These are phyloP conservation scores for Ophion costatus DNA, from an alignment of 2,888 invertebrate species.

Conservation along the genomic window DNA sequence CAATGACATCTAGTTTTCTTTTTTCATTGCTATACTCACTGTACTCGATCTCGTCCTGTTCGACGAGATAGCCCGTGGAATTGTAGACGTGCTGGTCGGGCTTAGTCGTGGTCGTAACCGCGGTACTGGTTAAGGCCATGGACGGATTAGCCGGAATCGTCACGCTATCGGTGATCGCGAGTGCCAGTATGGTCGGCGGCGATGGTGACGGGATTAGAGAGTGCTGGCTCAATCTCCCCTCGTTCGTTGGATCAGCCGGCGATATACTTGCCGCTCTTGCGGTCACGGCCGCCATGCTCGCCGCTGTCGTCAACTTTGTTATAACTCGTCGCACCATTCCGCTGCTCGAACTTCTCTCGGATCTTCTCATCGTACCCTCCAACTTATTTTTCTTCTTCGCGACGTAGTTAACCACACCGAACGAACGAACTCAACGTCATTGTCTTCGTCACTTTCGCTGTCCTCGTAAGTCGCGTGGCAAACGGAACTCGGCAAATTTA, in stretches of 20 bases:
- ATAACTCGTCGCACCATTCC: constrained; percentile 71
- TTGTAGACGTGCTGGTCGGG: constrained; percentile 80
- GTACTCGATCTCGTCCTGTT: constrained; percentile 81
- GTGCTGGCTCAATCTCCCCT: constrained; percentile 65
- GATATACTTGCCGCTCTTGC: constrained; percentile 62
- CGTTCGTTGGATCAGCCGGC: constrained; percentile 61
- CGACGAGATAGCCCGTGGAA: constrained; percentile 78
- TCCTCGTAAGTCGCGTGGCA: constrained; percentile 15
- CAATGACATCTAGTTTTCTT: neutral
- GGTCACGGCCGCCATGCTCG: constrained; percentile 56
- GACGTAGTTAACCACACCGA: constrained; percentile 10
- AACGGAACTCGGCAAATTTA: neutral
- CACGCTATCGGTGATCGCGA: constrained; percentile 77
- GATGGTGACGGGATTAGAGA: constrained; percentile 72
- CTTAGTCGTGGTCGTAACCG: constrained; percentile 77
- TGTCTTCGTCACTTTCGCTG: constrained; percentile 6
- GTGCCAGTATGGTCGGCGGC: constrained; percentile 74
- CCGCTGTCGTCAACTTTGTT: constrained; percentile 67
- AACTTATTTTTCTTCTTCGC: neutral
- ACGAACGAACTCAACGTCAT: constrained; percentile 24
- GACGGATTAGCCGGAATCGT: constrained; percentile 79
- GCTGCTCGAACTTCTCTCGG: constrained; percentile 42
- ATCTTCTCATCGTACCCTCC: constrained; percentile 44
- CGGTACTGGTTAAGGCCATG: constrained; percentile 75
- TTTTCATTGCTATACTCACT: constrained; percentile 75